A percentile compares a stretch with the other conserved stretches of the same genome.
Conservation (phyloP, 2,113 vertebrate species). For the Oriolus oriolus region DNA sequence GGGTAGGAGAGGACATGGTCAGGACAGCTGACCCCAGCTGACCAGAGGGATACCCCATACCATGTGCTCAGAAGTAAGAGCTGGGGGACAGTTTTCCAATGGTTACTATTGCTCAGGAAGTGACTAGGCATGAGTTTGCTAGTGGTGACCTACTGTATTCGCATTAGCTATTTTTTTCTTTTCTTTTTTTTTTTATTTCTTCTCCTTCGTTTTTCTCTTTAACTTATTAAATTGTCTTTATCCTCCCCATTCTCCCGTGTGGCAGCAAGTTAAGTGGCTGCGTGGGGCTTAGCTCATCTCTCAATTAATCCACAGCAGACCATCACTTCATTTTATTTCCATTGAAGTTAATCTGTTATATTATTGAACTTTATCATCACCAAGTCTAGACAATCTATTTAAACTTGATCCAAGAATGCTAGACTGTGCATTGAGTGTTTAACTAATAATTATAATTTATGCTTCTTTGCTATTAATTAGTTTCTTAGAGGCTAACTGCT, state of each 20-base stretch:
- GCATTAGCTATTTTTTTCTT: accelerated
- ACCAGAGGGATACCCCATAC: background rate
- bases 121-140: background rate
- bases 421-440: background rate
- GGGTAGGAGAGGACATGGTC: background rate
- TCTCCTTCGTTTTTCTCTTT: background rate
- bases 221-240: background rate
- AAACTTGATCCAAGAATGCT: background rate
- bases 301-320: background rate
- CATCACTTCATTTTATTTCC: background rate
- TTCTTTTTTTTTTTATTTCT: too few species aligned
- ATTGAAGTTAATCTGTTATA: background rate
- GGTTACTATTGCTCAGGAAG: background rate
- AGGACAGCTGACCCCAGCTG: background rate
- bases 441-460: background rate
- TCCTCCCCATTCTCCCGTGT: background rate
- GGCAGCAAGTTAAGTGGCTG: background rate
- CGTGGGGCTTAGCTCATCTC: background rate
- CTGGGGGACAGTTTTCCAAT: background rate
- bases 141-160: background rate
- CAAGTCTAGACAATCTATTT: background rate
- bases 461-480: background rate
- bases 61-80: background rate
- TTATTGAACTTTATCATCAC: background rate
- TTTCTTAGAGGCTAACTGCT: background rate